Conservation (phyloP, 2,113 vertebrate genomes). For the Galeopterus variegatus region DNA sequence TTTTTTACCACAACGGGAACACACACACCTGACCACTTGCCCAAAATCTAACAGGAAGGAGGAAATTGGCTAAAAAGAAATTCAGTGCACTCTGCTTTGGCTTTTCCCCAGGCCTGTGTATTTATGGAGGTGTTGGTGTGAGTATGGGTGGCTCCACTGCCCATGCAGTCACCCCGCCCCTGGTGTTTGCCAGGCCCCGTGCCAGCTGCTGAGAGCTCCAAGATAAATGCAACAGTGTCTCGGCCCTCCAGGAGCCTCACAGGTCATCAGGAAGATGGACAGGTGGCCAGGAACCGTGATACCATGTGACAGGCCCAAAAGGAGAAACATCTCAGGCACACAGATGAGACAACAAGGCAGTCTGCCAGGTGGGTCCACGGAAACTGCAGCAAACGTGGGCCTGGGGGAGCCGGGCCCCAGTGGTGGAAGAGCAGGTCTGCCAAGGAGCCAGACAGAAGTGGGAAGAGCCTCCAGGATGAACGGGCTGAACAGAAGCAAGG, state of each 20-base stretch:
- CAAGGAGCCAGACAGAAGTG: not conserved
- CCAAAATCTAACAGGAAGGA: not conserved
- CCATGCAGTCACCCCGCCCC: rapidly evolving
- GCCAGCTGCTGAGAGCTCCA: not conserved
- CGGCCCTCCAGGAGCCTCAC: not conserved
- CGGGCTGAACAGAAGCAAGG: not conserved
- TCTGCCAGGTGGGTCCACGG: not conserved
- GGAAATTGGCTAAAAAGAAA: slow-evolving; percentile 33
- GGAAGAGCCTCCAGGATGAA: not conserved
- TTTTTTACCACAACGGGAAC: not conserved
- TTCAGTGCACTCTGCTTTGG: not conserved
- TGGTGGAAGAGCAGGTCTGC: rapidly evolving
- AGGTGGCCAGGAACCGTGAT: not conserved
- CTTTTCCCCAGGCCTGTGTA: not conserved
- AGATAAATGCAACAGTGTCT: not conserved
- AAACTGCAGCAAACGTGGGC: not conserved
- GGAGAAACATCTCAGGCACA: not conserved
- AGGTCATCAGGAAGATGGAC: not conserved
- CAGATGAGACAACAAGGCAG: not conserved
- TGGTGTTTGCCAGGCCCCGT: not conserved
- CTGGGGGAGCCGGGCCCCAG: not conserved
- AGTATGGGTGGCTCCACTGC: rapidly evolving
- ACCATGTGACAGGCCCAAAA: not conserved
- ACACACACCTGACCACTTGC: not conserved
- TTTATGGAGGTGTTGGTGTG: not conserved